Percentiles rank a stretch among this genome's conserved stretches.
These are phyloP conservation scores for Gambusia affinis DNA, from an alignment of 2,113 vertebrate species.

Conservation along the genomic window DNA sequence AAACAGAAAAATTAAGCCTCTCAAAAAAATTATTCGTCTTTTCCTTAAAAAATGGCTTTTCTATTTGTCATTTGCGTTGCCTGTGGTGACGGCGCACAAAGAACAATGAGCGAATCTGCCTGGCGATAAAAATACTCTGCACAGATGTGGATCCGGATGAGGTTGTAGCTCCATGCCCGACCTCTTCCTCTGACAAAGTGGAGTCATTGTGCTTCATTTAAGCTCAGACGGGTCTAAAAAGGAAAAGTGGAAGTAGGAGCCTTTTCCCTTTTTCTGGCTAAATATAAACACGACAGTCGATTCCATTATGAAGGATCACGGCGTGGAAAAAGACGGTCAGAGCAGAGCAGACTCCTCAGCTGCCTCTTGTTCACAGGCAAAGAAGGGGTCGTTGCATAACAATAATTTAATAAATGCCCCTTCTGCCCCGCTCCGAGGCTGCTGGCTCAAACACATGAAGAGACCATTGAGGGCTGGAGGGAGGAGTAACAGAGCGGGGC, in stretches of 20 bases:
- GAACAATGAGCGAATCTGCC: constrained; percentile 39
- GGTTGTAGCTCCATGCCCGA: constrained; percentile 54
- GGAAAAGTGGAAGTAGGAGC: constrained; percentile 75
- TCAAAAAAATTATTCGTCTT: constrained; percentile 43
- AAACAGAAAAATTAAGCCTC: constrained; percentile 55
- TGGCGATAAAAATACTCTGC: constrained; percentile 52
- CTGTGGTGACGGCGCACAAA: constrained; percentile 55
- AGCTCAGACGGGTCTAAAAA: constrained; percentile 55
- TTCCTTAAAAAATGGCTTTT: constrained; percentile 22
- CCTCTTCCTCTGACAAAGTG: constrained; percentile 67
- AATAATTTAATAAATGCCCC: constrained; percentile 87
- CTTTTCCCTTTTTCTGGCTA: constrained; percentile 76
- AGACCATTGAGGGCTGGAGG: constrained; percentile 83
- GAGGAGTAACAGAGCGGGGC: constrained; percentile 81
- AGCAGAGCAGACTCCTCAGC: constrained; percentile 85
- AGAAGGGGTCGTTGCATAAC: constrained; percentile 96
- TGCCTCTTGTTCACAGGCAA: constrained; percentile 85
- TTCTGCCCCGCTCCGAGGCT: constrained; percentile 74
- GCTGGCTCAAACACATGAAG: constrained; percentile 79
- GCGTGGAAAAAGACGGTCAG: constrained; percentile 89
- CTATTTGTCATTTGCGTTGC: constrained; percentile 58
- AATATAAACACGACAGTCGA: constrained; percentile 93
- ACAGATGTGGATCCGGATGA: constrained; percentile 55
- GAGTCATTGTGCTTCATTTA: constrained; percentile 77
- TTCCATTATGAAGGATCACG: constrained; percentile 86